Evolutionary conservation across 2,113 vertebrate species (phyloP).

Genomic region (Leptodactylus fuscus): DNA sequence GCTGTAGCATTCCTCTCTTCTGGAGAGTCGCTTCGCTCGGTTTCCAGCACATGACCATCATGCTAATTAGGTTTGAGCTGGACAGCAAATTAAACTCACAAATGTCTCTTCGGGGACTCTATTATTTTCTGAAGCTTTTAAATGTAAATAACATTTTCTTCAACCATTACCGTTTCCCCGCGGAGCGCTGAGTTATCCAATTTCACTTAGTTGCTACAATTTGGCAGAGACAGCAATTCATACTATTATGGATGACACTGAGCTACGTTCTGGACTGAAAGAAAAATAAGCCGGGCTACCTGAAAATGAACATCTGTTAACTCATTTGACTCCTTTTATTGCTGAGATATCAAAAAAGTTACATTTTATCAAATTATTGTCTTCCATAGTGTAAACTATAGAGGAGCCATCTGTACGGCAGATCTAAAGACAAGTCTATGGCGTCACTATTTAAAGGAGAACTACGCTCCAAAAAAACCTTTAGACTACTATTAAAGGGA

Average conservation of each 20-base stretch:
- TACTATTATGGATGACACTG: slow-evolving; percentile 44
- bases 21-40: slow-evolving; percentile 49
- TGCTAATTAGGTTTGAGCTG: slow-evolving; percentile 56
- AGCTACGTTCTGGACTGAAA: slow-evolving; percentile 27
- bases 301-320: slow-evolving; percentile 30
- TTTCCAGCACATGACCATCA: background rate
- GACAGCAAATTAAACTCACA: slow-evolving; percentile 54
- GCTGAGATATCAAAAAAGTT: background rate
- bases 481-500: no score
- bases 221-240: slow-evolving; percentile 64
- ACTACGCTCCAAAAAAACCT: no score
- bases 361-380: background rate
- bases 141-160: slow-evolving; percentile 60
- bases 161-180: slow-evolving; percentile 58
- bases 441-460: background rate
- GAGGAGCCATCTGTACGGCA: background rate
- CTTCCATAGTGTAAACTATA: background rate
- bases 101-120: slow-evolving; percentile 58
- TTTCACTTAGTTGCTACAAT: slow-evolving; percentile 64
- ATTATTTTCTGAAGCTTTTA: slow-evolving; percentile 62
- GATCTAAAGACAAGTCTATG: no score
- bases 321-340: background rate
- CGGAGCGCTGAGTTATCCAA: slow-evolving; percentile 61
- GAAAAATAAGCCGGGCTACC: slow-evolving; percentile 41
- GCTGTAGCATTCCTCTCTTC: slow-evolving; percentile 49